Conservation (phyloP, 2,888 invertebrate genomes). For the Acrocyrtus sp. region DNA sequence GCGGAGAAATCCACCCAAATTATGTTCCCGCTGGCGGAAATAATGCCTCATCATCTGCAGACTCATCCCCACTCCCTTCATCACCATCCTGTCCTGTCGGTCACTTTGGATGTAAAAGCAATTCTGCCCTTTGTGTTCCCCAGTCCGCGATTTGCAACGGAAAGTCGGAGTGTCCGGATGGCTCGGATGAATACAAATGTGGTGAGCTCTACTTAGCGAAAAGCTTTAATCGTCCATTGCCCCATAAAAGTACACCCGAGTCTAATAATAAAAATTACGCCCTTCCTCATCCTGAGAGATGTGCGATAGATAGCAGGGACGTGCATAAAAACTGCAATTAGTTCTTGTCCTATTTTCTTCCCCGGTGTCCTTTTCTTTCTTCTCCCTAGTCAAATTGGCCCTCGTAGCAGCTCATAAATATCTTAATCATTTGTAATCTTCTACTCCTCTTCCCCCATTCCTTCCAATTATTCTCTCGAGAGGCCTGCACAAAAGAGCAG, state of each 20-base stretch:
- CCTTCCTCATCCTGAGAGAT: too few relatives aligned
- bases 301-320: too few relatives aligned
- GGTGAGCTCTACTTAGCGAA: too few relatives aligned
- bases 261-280: too few relatives aligned
- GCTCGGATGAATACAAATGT: slow-evolving; percentile 56
- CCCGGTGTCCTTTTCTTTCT: too few relatives aligned
- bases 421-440: slow-evolving; percentile 34
- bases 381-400: neutral
- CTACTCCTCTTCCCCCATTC: slow-evolving; percentile 2
- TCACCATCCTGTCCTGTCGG: slow-evolving; percentile 53
- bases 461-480: too few relatives aligned
- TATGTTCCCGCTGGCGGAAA: neutral
- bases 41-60: neutral
- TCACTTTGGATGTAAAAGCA: slow-evolving; percentile 54
- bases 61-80: neutral
- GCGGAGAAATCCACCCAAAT: neutral
- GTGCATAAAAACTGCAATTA: too few relatives aligned
- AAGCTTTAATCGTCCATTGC: too few relatives aligned
- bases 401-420: slow-evolving; percentile 37
- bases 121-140: slow-evolving; percentile 57
- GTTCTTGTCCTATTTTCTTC: too few relatives aligned
- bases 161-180: slow-evolving; percentile 56
- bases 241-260: too few relatives aligned
- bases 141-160: slow-evolving; percentile 59
- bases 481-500: too few relatives aligned